A percentile compares a stretch with the other conserved stretches of the same genome.
Evolutionary conservation across 2,888 invertebrate species (phyloP).

Genomic region (Sepiola atlantica): DNA sequence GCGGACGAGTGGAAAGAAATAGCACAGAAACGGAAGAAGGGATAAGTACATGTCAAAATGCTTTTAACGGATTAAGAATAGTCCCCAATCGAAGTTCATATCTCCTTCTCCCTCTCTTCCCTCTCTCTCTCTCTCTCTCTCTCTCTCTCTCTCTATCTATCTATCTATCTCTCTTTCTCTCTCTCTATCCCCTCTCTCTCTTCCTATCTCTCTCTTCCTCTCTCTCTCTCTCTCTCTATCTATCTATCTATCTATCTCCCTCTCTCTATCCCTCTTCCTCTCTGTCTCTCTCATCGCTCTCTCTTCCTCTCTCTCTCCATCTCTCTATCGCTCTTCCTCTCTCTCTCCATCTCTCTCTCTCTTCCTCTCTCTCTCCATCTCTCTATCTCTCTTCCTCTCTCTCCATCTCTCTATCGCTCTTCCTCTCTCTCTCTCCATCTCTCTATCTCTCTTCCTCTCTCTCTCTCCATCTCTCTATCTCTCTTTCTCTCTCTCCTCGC

Average conservation of each 20-base stretch:
- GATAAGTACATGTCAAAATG: conserved; percentile 4
- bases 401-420: too few species aligned
- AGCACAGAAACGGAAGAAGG: conserved; percentile 12
- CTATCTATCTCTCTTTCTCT: neutral
- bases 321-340: too few species aligned
- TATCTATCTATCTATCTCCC: too few species aligned
- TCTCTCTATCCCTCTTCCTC: neutral
- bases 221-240: too few species aligned
- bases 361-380: too few species aligned
- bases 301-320: too few species aligned
- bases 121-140: neutral
- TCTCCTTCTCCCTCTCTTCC: neutral
- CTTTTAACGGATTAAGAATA: conserved; percentile 14
- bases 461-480: neutral
- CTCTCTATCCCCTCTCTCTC: neutral
- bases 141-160: too few species aligned
- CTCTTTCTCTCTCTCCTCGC: neutral
- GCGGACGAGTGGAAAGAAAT: neutral
- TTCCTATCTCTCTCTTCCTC: too few species aligned
- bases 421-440: too few species aligned
- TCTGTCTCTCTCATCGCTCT: neutral
- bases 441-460: neutral
- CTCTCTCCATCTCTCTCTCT: too few species aligned
- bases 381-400: too few species aligned
- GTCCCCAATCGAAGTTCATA: neutral